Base-by-base conservation (phyloP, 2,797 vertebrate species). In the Rhincodon typus region DNA sequence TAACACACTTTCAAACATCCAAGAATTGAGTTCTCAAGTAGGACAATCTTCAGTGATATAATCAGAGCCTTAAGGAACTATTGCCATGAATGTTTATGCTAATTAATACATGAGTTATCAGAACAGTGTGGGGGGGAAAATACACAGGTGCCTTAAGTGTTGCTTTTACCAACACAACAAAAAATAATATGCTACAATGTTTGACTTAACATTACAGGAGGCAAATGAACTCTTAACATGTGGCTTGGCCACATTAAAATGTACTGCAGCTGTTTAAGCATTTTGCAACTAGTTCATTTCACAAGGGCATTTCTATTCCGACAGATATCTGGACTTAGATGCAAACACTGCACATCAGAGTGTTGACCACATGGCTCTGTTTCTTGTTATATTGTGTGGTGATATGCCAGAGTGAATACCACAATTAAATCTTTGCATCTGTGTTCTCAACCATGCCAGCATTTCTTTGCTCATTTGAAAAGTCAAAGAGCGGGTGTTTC, bases 261-360 rank as follows among this genome's bases (percentile, higher is more conserved):
- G 27, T 23, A 77, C 17, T 95, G 94, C 94, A 95, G 94, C 94
- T 95, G 94, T 95, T 95, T 53, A 95, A 95, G 69, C 30, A 77
- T 95, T 95, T 95, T 95, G 70, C 69, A 95, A 77, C 70, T 19
- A 95, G 94, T 95, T 95, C 70, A 95, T 95, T 77, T 95, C 94
- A 95, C 94, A 34, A 53, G 94, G 94, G 94, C 70, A 95, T 95
- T 95, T 95, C 94, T 27, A 95, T 95, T 95, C 94, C 74, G 94
- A 95, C 94, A 95, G 94, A 95, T 95, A 95, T 53, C 94, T 95
- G 94, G 94, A 95, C 50, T n/a, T 74, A 95, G 94, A 95, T 74
- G 70, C 94, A 95, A 95, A 74, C 70, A 57, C 69, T 95, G 94
- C 70, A 66, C 70, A 95, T 95, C 94, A 95, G 94, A 95, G 94